phyloP scores from a whole-genome alignment of 2,113 vertebrate genomes.

The Perca flavescens region DNA sequence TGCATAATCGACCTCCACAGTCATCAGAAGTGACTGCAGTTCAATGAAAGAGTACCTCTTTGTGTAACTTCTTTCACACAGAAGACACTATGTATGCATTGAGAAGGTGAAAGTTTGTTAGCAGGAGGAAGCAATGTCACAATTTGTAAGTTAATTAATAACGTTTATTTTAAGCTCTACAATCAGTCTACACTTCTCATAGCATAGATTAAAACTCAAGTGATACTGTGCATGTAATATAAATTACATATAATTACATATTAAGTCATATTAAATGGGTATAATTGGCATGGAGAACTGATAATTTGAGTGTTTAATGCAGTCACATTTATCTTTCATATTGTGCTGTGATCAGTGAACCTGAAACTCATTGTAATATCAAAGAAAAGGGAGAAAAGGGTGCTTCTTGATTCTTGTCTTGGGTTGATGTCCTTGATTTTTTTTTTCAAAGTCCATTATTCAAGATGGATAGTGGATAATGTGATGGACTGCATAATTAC shows the following conservation, averaged over 20 bases:
- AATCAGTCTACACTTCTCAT: no score
- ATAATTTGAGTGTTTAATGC: conserved; percentile 34
- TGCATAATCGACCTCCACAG: no score
- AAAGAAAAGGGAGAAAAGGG: conserved; percentile 42
- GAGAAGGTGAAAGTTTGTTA: neutral
- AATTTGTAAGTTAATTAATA: conserved; percentile 17
- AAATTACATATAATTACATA: neutral
- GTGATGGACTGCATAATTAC: conserved; percentile 67
- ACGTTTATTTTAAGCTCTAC: neutral
- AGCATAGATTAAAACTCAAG: neutral
- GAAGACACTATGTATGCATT: neutral
- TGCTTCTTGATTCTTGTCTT: conserved; percentile 22
- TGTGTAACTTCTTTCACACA: neutral
- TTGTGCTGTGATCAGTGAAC: conserved; percentile 46
- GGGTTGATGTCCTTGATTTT: conserved; percentile 61
- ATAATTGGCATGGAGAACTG: neutral
- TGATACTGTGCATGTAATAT: neutral
- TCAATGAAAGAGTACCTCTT: neutral
- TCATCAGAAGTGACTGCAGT: neutral
- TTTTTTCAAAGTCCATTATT: conserved; percentile 62
- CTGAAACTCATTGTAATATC: conserved; percentile 49
- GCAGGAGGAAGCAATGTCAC: neutral
- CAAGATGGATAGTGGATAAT: conserved; percentile 55
- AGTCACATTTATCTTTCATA: conserved; percentile 35
- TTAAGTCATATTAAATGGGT: neutral